Evolutionary conservation across 2,888 invertebrate species (phyloP), one percentile per base, ranked within the genome.

Genomic region (Drosophila neoperkinsi): DNA sequence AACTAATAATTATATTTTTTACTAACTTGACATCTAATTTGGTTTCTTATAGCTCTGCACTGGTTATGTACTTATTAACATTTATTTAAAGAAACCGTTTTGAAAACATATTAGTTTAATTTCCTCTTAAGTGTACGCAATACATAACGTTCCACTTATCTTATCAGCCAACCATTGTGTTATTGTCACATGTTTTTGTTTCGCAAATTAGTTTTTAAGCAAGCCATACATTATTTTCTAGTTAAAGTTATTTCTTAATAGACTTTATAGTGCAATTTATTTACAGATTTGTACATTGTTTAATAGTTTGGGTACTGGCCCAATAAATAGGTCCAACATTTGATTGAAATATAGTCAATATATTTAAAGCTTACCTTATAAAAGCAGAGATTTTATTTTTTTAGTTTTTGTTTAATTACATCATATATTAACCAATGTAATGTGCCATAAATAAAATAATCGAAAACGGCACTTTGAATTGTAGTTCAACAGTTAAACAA

Each of bases 31-130:
- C 70, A 72, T 74, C 68, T 64, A 70, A 75, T 82, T 82, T 73
- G 77, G 74, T 78, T 83, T 67, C 79, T 86, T 84, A 85, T 92
- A 92, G 92, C 93, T 93, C 93, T 93, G 93, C 93, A 93, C 93
- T 93, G 93, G 93, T 93, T 93, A 91, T 90, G 90, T 91, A 57
- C 41, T 57, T 57, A 85, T 76, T 82, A 68, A 49, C 61, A 36
- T 79, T 74, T 71, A 73, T 64, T 79, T 74, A n/a, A 63, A 63
- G 36, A 60, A 70, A 81, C 71, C 67, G 60, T 68, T 82, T 66
- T 60, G 50, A 83, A 59, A 50, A 55, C 70, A 72, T 60, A 52
- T 79, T 60, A 16, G 16, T 73, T 62, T 77, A 63, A 79, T 79
- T 74, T 79, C 31, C 51, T 49, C 16, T 38, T 30, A 28, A 57